These are phyloP conservation scores for Danio jaintianensis DNA, from an alignment of 2,797 vertebrate species.

Conservation along the genomic window DNA sequence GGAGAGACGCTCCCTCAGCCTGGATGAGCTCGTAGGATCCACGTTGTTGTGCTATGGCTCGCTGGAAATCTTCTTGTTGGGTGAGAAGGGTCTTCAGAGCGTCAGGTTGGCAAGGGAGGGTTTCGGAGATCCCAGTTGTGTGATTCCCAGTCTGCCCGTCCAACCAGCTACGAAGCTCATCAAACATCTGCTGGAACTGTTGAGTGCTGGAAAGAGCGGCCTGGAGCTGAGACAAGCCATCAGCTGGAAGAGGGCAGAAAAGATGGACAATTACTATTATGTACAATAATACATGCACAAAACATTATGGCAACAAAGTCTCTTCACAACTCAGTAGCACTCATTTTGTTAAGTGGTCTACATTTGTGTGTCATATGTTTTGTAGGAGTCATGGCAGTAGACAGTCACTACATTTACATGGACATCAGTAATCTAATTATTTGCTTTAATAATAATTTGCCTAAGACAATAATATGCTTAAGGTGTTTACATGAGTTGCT, in stretches of 20 bases:
- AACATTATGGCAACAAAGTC: not conserved
- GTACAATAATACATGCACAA: not conserved
- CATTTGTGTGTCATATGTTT: slow-evolving; percentile 28
- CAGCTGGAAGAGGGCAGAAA: slow-evolving; percentile 76
- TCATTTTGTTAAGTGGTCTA: no score
- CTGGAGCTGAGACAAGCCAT: slow-evolving; percentile 94
- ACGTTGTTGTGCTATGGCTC: slow-evolving; percentile 88
- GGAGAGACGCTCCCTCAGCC: slow-evolving; percentile 87
- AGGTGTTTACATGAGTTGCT: no score
- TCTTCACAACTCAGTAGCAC: no score
- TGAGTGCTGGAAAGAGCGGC: slow-evolving; percentile 93
- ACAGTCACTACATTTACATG: no score
- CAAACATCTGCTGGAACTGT: slow-evolving; percentile 99
- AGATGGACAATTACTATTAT: not conserved
- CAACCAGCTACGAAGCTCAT: slow-evolving; percentile 93
- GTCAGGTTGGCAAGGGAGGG: slow-evolving; percentile 87
- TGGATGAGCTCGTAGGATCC: slow-evolving; percentile 96
- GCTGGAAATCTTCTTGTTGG: slow-evolving; percentile 90
- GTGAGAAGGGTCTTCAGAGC: slow-evolving; percentile 84
- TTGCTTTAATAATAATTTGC: no score
- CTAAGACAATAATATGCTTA: no score
- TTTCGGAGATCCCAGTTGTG: slow-evolving; percentile 70
- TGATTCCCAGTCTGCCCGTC: slow-evolving; percentile 81
- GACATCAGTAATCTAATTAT: no score
- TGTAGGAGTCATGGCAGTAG: not conserved